Conservation (phyloP, 2,797 vertebrate genomes). For the Martes flavigula region DNA sequence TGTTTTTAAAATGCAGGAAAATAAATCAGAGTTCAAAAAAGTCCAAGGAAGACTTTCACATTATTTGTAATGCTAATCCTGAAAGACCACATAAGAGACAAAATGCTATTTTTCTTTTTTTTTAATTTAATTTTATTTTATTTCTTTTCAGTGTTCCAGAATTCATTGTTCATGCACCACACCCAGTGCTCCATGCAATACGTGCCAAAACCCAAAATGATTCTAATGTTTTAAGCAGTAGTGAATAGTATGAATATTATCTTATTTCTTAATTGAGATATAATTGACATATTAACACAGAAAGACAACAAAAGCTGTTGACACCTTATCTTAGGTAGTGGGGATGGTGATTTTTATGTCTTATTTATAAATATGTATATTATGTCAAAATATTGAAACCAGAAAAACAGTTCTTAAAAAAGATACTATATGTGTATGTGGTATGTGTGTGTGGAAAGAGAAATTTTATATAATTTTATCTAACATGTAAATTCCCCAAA, state of each 20-base stretch:
- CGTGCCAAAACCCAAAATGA: neutral
- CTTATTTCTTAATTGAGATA: neutral
- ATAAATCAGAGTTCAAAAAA: neutral
- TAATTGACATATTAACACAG: neutral
- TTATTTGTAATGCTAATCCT: neutral
- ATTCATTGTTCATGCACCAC: no score
- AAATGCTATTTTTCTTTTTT: neutral
- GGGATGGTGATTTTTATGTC: neutral
- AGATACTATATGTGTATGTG: neutral
- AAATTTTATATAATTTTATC: neutral
- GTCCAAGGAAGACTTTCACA: neutral
- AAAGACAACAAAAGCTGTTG: neutral
- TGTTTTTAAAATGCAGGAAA: neutral
- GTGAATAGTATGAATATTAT: neutral
- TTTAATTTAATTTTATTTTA: no score
- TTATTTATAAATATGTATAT: neutral
- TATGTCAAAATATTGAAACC: neutral
- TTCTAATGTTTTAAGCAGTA: neutral
- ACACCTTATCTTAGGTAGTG: neutral
- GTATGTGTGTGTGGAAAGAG: neutral
- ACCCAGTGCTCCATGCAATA: no score
- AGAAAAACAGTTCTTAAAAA: neutral
- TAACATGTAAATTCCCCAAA: neutral
- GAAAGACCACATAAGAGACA: neutral
- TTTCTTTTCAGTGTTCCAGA: no score